Conservation (phyloP, 1,140 invertebrate species). For the Drosophila quadrilineata region DNA sequence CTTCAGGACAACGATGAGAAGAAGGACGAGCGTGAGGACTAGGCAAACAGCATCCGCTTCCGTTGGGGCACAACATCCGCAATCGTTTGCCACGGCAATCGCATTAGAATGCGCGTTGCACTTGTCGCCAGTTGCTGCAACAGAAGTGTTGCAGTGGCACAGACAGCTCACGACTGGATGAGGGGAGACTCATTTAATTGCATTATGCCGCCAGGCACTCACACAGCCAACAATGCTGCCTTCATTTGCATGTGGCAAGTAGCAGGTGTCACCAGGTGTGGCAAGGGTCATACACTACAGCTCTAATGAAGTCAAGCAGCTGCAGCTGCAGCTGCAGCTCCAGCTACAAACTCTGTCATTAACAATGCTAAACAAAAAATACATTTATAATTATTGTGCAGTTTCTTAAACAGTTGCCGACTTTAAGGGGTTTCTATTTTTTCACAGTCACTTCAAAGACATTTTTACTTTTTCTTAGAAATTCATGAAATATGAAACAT, state of each 20-base stretch:
- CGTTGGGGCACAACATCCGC: constrained; percentile 54
- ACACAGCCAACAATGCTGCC: constrained; percentile 41
- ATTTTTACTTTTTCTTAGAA: too few species aligned
- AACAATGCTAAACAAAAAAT: too few species aligned
- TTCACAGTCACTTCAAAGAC: too few species aligned
- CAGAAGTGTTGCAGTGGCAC: constrained; percentile 13
- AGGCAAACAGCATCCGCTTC: constrained; percentile 55
- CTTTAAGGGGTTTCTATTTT: too few species aligned
- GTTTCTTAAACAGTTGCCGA: too few species aligned
- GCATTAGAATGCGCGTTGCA: constrained; percentile 69
- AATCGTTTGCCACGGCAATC: constrained; percentile 67
- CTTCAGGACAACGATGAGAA: not conserved
- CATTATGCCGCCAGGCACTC: constrained; percentile 78
- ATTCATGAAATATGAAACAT: too few species aligned
- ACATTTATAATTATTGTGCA: too few species aligned
- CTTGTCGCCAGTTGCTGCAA: constrained; percentile 18
- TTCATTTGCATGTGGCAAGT: not conserved
- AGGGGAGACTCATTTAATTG: constrained; percentile 78
- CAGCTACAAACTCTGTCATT: too few species aligned
- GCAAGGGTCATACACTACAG: constrained; percentile 30
- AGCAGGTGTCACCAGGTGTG: constrained; percentile 19
- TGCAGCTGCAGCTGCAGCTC: constrained; percentile 58
- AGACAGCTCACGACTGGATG: constrained; percentile 41
- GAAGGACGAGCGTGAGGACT: not conserved
- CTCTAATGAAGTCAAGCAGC: constrained; percentile 76